These are phyloP conservation scores for Vollenhovia emeryi DNA, from an alignment of 1,140 invertebrate species.

Conservation along the genomic window DNA sequence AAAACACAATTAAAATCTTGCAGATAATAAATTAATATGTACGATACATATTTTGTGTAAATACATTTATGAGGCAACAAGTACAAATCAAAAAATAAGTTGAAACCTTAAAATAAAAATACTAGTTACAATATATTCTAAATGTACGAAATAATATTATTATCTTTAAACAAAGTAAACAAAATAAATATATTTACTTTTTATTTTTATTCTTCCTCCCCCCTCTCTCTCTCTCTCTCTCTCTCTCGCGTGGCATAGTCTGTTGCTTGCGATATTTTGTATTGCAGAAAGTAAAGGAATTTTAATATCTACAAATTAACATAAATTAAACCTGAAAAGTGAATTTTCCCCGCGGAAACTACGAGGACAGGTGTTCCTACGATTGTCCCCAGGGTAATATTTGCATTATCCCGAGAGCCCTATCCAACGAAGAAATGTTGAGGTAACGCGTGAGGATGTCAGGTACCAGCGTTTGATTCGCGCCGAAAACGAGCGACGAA, in stretches of 20 bases:
- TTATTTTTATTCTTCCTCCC: too few relatives aligned
- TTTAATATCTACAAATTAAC: background rate
- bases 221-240: background rate
- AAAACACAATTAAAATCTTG: background rate
- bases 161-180: background rate
- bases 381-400: background rate
- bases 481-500: background rate
- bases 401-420: background rate
- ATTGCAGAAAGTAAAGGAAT: background rate
- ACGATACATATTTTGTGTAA: background rate
- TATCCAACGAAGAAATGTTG: conserved; percentile 10
- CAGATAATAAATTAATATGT: background rate
- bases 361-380: too few relatives aligned
- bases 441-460: background rate
- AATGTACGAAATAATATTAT: background rate
- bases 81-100: background rate
- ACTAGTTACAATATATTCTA: background rate
- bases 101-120: background rate
- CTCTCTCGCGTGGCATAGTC: background rate
- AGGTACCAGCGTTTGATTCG: conserved; percentile 13
- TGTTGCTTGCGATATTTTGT: background rate
- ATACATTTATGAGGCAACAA: background rate
- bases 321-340: conserved; percentile 24
- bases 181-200: background rate
- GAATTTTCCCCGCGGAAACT: background rate